Base-by-base conservation (phyloP, 2,888 invertebrate genomes). In the Drosophila diplacantha region DNA sequence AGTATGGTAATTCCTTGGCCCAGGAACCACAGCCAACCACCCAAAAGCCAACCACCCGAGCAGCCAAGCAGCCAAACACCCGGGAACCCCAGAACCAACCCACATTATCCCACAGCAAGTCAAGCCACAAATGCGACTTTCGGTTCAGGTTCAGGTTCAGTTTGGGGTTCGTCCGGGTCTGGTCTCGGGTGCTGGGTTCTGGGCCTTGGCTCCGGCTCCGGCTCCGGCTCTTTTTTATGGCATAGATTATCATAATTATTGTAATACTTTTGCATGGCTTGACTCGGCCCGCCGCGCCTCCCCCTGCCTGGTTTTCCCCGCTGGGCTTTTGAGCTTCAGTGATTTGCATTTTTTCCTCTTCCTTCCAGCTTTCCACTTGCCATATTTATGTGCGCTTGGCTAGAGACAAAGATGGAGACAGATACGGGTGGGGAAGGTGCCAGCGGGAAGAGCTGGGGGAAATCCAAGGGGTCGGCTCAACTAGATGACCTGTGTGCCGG, bases 171-270 rank as follows among this genome's bases (percentile, higher is more conserved):
- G 44, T 60, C 73, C 52, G 39, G 53, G 44, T 47, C 22, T 44
- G 49, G 54, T 51, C 60, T 7, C 41, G 37, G n/a, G n/a, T 53
- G 72, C 43, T 9, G 43, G 58, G 58, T 59, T 7, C 51, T 68
- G 69, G 61, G 72, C 57, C 6, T 6, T 7, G n/a, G 18, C 38
- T 12, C 38, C 20, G 38, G 3, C 39, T 22, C 22, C 4, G 14
- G 5, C 24, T 16, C 24, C 14, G 66, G 72, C 51, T 73, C 75
- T 73, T 81, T 81, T 82, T 81, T 84, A 81, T 81, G 73, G 79
- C 77, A 72, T 74, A 82, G 83, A 83, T 83, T 84, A 84, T 84
- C 82, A 83, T 84, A 84, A 84, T 83, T 81, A 83, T 84, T 84
- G 81, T 83, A 84, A 84, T 82, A 80, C 81, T 81, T 77, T 77